phyloP scores from a whole-genome alignment of 2,797 vertebrate species.

The Anguilla anguilla region DNA sequence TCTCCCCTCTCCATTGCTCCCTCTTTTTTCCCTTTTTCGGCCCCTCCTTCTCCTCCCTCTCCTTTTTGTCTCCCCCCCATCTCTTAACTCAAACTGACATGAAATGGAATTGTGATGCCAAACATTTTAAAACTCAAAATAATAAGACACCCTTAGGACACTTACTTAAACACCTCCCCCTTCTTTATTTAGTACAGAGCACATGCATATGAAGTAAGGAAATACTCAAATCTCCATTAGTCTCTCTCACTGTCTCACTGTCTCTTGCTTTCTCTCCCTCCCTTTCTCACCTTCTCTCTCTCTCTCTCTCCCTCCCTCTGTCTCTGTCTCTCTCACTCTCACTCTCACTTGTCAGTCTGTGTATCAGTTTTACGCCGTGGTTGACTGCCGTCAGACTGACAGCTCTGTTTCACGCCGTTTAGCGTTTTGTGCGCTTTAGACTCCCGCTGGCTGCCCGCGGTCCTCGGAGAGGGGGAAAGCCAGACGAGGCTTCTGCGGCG shows the following conservation, averaged over 20 bases:
- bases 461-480: neutral
- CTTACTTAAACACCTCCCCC: neutral
- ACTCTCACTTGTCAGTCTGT: neutral
- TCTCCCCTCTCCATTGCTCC: neutral
- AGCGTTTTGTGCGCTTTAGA: conserved; percentile 14
- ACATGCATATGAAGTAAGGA: neutral
- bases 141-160: neutral
- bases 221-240: neutral
- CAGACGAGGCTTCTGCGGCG: neutral
- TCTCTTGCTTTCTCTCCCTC: neutral
- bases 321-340: neutral
- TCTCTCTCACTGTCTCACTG: neutral
- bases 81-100: neutral
- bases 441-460: neutral
- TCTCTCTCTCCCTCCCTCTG: neutral
- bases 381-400: neutral
- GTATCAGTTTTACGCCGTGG: neutral
- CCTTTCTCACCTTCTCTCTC: neutral
- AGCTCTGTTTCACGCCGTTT: neutral
- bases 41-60: neutral
- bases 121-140: neutral
- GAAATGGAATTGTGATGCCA: neutral
- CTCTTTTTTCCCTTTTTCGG: neutral
- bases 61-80: neutral
- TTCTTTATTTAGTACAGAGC: neutral